These are phyloP conservation scores for Herminia tarsipennalis DNA, from an alignment of 2,888 invertebrate species.

Conservation along the genomic window DNA sequence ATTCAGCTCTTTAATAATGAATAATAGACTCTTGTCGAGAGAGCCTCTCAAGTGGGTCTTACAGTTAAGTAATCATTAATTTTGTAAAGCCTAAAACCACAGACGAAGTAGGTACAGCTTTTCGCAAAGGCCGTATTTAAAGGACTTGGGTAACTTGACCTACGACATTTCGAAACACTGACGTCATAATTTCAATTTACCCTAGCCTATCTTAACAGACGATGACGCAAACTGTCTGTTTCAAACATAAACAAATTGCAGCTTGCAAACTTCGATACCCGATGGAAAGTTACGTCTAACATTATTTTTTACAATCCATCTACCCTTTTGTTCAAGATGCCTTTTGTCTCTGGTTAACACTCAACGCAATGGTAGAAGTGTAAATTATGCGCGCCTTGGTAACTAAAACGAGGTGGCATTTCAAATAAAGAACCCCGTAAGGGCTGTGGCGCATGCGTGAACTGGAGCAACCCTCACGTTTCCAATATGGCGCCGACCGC, in stretches of 20 bases:
- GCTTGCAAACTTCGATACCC: slow-evolving; percentile 17
- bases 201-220: slow-evolving; percentile 6
- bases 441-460: slow-evolving; percentile 74
- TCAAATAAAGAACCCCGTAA: slow-evolving; percentile 57
- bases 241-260: slow-evolving; percentile 33
- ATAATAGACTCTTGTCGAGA: too few relatives aligned
- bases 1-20: too few relatives aligned
- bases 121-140: slow-evolving; percentile 8
- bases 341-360: slow-evolving; percentile 45
- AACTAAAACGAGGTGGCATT: slow-evolving; percentile 53
- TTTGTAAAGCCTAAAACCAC: too few relatives aligned
- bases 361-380: slow-evolving; percentile 37
- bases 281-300: slow-evolving; percentile 22
- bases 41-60: too few relatives aligned
- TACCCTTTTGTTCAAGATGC: slow-evolving; percentile 39
- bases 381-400: slow-evolving; percentile 41
- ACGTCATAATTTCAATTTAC: slow-evolving; percentile 23
- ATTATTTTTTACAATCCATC: slow-evolving; percentile 31
- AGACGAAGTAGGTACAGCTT: too few relatives aligned
- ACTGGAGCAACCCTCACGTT: slow-evolving; percentile 63
- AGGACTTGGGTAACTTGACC: slow-evolving; percentile 10
- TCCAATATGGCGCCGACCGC: slow-evolving; percentile 82
- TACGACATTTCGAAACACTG: slow-evolving; percentile 7
- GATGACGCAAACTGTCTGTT: slow-evolving; percentile 6
- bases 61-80: too few relatives aligned